Evolutionary conservation across 2,888 invertebrate species (phyloP).

Genomic region (Ophraella communa): DNA sequence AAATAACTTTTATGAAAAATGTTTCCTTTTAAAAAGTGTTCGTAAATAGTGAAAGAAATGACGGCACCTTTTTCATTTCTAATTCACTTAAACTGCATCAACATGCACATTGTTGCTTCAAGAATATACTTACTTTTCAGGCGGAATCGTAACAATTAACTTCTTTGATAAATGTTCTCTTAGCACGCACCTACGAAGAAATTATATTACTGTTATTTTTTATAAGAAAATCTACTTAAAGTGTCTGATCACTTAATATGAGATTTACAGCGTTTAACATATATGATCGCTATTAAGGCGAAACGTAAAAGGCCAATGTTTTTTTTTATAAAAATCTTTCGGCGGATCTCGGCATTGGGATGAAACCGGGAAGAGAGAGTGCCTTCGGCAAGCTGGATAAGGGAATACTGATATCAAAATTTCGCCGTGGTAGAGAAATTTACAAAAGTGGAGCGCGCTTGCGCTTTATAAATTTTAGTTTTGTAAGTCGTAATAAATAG

Average conservation of each 20-base stretch:
- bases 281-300: background rate
- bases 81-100: background rate
- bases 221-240: background rate
- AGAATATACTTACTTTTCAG: background rate
- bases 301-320: background rate
- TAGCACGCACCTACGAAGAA: background rate
- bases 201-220: background rate
- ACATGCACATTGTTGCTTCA: background rate
- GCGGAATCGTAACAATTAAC: background rate
- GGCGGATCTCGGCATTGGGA: slow-evolving; percentile 20
- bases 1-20: no score
- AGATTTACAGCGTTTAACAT: background rate
- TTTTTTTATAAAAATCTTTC: slow-evolving; percentile 3
- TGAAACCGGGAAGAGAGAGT: slow-evolving; percentile 32
- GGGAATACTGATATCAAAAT: slow-evolving; percentile 41
- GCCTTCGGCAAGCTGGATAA: slow-evolving; percentile 37
- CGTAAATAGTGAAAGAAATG: background rate
- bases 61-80: background rate
- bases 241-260: background rate
- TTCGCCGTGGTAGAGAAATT: slow-evolving; percentile 37
- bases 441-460: slow-evolving; percentile 39
- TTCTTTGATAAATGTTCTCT: background rate
- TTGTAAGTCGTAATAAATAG: slow-evolving; percentile 35
- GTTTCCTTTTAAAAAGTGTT: background rate
- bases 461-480: slow-evolving; percentile 36